Percentiles rank a stretch among this genome's conserved stretches.
phyloP scores from a whole-genome alignment of 2,113 vertebrate species.

The Eclectus roratus region DNA sequence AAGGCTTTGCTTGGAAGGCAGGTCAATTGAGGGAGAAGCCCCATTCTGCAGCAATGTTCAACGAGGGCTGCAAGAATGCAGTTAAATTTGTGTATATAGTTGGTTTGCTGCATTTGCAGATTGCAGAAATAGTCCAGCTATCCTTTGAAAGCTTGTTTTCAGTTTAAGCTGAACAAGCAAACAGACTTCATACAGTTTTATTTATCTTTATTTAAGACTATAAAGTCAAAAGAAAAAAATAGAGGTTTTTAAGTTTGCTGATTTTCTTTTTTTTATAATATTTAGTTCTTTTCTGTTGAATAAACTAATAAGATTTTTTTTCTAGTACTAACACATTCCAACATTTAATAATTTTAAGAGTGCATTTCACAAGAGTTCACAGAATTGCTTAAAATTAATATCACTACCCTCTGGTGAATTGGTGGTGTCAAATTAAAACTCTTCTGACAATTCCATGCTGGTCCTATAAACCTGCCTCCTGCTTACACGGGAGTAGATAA shows the following conservation, averaged over 20 bases:
- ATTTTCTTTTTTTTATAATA: background rate
- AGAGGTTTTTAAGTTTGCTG: background rate
- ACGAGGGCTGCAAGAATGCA: background rate
- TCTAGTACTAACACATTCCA: background rate
- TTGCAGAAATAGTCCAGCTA: background rate
- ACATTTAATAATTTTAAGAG: background rate
- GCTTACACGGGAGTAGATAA: background rate
- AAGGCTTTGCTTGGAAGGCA: background rate
- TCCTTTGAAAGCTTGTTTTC: background rate
- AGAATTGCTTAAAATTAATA: background rate
- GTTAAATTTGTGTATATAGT: too few species aligned
- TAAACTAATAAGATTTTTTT: background rate
- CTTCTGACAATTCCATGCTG: background rate
- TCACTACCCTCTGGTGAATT: background rate
- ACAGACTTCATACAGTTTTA: background rate
- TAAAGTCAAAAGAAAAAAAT: background rate
- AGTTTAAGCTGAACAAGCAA: background rate
- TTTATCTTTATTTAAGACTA: background rate
- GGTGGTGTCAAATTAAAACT: background rate
- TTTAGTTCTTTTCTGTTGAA: background rate
- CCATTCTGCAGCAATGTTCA: accelerated
- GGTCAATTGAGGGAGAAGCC: background rate
- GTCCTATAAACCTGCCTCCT: background rate
- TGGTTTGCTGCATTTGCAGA: background rate
- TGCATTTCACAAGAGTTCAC: background rate